Evolutionary conservation across 1,140 invertebrate genomes (phyloP), one percentile per base, ranked within the genome.

Genomic region (Drosophila equinoxialis): DNA sequence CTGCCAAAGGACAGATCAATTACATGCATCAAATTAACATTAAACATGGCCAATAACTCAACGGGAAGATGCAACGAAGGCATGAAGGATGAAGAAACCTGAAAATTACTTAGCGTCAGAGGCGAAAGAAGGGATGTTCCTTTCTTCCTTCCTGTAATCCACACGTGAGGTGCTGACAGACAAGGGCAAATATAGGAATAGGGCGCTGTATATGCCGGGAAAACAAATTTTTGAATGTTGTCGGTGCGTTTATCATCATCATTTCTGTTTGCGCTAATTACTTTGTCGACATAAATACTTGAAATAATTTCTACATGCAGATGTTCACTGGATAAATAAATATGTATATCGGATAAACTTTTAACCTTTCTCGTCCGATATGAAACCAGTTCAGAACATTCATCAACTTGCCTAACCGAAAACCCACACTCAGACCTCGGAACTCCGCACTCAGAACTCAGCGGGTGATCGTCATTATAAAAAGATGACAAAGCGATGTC

Each of bases 401-500:
- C 76, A 82, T 78, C 67, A 78, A 58, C 6, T 35, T 35, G 7
- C 3, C 30, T 13, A 58, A 59, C 33, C 14, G 7, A 59, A 39
- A 37, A 59, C 45, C 45, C 45, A 51, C 17, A 51, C 45, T 51
- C 6, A 20, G 10, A 8, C 10, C 45, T 51, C 13, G 17, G 45
- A 23, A 20, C 45, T 48, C 45, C 45, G 7, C 14, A 84, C 68
- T 67, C 51, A 62, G 59, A 71, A 68, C 79, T 61, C 83, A 87
- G 83, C 83, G 79, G 84, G 79, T 77, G 83, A 73, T 71, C 80
- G 77, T 74, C 77, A 71, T 89, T 75, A 23, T 51, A 20, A 75
- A 81, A 89, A 89, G 80, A 87, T 87, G 84, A 89, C 80, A 89
- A 83, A 81, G 77, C 84, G 64, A 61, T 83, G 84, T 83, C 84